Base-by-base conservation (phyloP, 1,140 invertebrate species). In the Propsilocerus akamusi region DNA sequence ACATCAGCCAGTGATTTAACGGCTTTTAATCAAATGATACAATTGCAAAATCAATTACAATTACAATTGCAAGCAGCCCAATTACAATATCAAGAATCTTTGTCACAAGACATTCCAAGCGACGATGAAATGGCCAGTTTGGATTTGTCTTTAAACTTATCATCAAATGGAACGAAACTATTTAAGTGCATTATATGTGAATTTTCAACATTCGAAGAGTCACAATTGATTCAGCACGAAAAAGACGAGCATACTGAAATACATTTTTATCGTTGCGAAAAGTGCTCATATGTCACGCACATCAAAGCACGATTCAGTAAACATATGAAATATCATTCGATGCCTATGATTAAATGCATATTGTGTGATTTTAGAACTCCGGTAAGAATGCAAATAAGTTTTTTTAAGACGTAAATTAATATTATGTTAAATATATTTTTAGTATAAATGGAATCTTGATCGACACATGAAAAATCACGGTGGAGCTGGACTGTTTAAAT, bases 321-420 rank as follows among this genome's bases (percentile, higher is more conserved):
- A 63, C 91, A 95, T 60, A 83, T 91, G n/a, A 92, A 91, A 59
- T 90, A 92, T 59, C 86, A 93, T 65, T 86, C 84, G 30, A 86
- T 90, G 81, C 86, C 86, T 48, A 88, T 88, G 78, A 89, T 90
- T 53, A 90, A 94, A 63, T 97, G 92, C 67, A 80, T 81, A 41
- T 80, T 84, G 59, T 97, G 92, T 68, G 86, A 91, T 58, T 97
- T 95, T 63, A 78, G 83, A 48, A 93, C 90, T 7, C 84, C 90
- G 5, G 34, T 41, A 10, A 41, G 34, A n/a, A n/a, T n/a, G n/a
- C n/a, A n/a, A n/a, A n/a, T n/a, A n/a, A n/a, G n/a, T n/a, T n/a
- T n/a, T n/a, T n/a, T n/a, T n/a, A n/a, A n/a, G n/a, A n/a, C n/a
- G n/a, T n/a, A n/a, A n/a, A n/a, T n/a, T n/a, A n/a, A n/a, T n/a